Base-by-base conservation (phyloP, 2,888 invertebrate genomes). In the Alviniconcha strummeri region DNA sequence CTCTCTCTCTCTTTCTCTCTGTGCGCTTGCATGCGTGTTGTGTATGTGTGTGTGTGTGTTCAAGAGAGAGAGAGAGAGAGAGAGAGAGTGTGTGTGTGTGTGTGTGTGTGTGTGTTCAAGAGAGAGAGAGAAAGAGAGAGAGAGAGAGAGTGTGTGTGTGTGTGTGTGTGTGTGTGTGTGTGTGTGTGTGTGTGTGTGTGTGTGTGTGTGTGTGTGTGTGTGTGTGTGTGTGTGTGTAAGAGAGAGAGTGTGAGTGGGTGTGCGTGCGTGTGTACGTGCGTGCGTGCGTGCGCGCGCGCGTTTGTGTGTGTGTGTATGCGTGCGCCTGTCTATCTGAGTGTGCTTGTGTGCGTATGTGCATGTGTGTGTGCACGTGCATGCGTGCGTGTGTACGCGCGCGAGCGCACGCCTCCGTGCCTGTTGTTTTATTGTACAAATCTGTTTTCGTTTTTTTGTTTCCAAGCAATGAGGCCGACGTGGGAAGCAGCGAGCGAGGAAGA, bases 161-260 rank as follows among this genome's bases (percentile, higher is more conserved):
- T 55, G 75, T 15, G 55, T 75, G 75, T 55, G 13, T 75, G n/a
- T 56, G 77, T 57, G 55, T 57, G 57, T 77, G 57, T 77, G 55
- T 77, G 57, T 77, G 57, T 77, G 56, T 77, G 55, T 77, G 57
- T 77, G 55, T 77, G 77, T 56, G 56, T 77, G 77, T 77, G 56
- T 77, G 9, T 56, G 57, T 77, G 55, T n/a, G 55, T 52, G 77
- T 77, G 77, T 55, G 77, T n/a, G 55, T 55, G 55, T 17, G 55
- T 77, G 55, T 2, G 75, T 75, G 19, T 36, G 77, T 9, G n/a
- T 77, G 56, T 75, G 36, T 3, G 36, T 36, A 36, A 36, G 36
- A 36, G 36, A 36, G 36, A 36, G 36, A 36, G n/a, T 76, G 76
- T n/a, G n/a, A 55, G 56, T 0, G 55, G 3, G 56, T 56, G 2